Conservation (phyloP, 2,888 invertebrate species). For the Cephus rjabovi region DNA sequence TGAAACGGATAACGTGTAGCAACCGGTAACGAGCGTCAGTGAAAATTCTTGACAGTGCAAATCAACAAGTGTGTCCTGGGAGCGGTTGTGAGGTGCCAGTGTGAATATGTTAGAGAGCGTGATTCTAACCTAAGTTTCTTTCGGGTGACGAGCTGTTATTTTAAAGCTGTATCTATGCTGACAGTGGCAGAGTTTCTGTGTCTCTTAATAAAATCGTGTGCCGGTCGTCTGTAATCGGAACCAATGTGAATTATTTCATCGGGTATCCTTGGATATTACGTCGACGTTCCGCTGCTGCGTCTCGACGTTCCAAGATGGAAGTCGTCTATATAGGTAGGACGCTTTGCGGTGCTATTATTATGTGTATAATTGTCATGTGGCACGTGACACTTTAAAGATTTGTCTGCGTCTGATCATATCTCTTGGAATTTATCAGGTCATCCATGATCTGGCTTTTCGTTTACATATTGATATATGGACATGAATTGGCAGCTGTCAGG, state of each 20-base stretch:
- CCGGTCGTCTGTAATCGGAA: neutral
- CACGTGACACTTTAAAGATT: neutral
- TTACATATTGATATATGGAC: neutral
- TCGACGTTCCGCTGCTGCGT: slow-evolving; percentile 38
- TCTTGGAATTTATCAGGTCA: neutral
- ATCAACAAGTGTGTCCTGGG: slow-evolving; percentile 39
- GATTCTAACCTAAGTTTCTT: neutral
- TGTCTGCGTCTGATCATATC: neutral
- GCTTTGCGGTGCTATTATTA: neutral
- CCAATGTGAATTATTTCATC: neutral
- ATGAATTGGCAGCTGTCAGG: neutral
- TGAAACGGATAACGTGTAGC: neutral
- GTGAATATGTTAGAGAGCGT: neutral
- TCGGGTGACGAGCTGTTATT: neutral
- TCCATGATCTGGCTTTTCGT: neutral
- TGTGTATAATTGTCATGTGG: neutral
- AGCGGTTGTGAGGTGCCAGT: neutral
- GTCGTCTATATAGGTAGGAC: slow-evolving; percentile 61
- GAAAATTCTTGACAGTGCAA: slow-evolving; percentile 18
- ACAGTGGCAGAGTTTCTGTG: slow-evolving; percentile 26
- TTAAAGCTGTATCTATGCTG: slow-evolving; percentile 13
- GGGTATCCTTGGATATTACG: slow-evolving; percentile 45
- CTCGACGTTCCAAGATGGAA: slow-evolving; percentile 59
- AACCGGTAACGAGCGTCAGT: neutral
- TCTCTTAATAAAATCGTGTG: neutral